phyloP scores from a whole-genome alignment of 1,140 invertebrate genomes.

The Chironomus tepperi region DNA sequence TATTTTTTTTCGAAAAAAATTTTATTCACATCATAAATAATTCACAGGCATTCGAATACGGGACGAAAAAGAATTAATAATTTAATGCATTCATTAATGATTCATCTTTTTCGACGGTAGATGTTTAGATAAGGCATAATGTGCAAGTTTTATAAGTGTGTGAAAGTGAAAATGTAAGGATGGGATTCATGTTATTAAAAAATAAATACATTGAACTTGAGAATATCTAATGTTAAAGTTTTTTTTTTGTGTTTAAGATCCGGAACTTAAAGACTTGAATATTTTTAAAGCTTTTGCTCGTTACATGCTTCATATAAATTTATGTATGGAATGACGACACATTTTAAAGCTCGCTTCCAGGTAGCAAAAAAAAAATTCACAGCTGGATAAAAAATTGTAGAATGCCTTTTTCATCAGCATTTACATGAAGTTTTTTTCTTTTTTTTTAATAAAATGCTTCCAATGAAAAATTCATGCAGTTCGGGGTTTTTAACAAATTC shows the following conservation, averaged over 20 bases:
- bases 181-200: not conserved
- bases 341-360: not conserved
- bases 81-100: constrained; percentile 22
- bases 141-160: constrained; percentile 15
- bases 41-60: not conserved
- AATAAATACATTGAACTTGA: not conserved
- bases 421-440: not conserved
- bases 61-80: constrained; percentile 19
- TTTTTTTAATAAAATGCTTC: constrained; percentile 17
- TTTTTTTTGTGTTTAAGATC: too few relatives aligned
- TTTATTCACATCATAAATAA: constrained; percentile 23
- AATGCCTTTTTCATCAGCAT: not conserved
- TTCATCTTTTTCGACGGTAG: constrained; percentile 17
- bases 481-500: constrained; percentile 23
- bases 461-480: constrained; percentile 17
- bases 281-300: too few relatives aligned
- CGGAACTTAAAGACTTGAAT: too few relatives aligned
- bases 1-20: constrained; percentile 17
- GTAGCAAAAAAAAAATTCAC: not conserved
- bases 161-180: not conserved
- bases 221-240: not conserved
- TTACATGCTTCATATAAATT: not conserved
- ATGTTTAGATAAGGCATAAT: constrained; percentile 19
- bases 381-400: not conserved
- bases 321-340: not conserved